phyloP scores from a whole-genome alignment of 2,113 vertebrate species.

The Charina bottae region DNA sequence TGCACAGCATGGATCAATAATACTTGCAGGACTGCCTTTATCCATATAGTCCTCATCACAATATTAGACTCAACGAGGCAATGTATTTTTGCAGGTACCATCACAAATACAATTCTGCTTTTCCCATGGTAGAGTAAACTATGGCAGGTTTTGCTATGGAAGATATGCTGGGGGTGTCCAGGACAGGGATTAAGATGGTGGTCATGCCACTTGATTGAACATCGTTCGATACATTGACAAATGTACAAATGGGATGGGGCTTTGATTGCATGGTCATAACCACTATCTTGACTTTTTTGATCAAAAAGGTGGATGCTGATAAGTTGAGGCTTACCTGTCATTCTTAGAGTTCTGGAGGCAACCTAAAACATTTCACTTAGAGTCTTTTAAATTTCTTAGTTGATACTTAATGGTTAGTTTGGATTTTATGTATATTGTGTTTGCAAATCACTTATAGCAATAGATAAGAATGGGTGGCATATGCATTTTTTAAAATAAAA shows the following conservation, averaged over 20 bases:
- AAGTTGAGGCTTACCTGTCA: not conserved
- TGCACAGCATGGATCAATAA: not conserved
- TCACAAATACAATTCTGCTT: not conserved
- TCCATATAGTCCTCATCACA: not conserved
- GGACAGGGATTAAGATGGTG: not conserved
- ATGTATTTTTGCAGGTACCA: not conserved
- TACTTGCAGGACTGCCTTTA: not conserved
- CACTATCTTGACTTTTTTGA: not conserved
- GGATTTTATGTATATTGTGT: not conserved
- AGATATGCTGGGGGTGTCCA: not conserved
- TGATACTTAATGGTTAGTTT: not conserved
- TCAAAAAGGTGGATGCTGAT: not conserved
- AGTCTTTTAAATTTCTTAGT: not conserved
- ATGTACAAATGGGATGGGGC: not conserved
- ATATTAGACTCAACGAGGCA: not conserved
- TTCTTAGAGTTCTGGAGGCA: not conserved
- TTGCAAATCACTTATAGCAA: not conserved
- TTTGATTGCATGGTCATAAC: not conserved
- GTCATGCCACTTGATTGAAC: not conserved
- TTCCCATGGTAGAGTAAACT: not conserved
- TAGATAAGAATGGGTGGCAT: not conserved
- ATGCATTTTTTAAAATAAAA: not conserved
- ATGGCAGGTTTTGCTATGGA: not conserved
- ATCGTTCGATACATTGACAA: not conserved
- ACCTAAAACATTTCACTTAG: not conserved